These are phyloP conservation scores for Agonopterix alstromeriana DNA, from an alignment of 2,888 invertebrate species.

Conservation along the genomic window DNA sequence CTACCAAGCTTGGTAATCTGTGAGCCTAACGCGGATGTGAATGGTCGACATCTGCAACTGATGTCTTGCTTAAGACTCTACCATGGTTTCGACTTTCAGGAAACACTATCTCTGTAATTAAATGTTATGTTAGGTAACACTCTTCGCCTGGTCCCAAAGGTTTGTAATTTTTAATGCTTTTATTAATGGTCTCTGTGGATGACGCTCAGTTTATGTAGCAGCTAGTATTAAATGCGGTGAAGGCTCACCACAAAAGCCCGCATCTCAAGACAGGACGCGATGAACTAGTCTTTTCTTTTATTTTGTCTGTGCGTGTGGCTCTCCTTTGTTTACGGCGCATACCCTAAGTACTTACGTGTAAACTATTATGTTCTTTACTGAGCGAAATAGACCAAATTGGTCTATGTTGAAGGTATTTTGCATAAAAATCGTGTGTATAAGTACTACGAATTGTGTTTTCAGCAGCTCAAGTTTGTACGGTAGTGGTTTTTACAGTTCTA, in stretches of 20 bases:
- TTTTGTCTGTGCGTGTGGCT: slow-evolving; percentile 24
- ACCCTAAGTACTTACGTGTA: slow-evolving; percentile 3
- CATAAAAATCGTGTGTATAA: too few species aligned
- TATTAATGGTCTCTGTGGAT: too few species aligned
- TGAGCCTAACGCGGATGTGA: slow-evolving; percentile 30
- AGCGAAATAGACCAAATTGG: not conserved
- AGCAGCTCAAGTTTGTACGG: too few species aligned
- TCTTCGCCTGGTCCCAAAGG: too few species aligned
- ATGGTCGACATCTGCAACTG: slow-evolving; percentile 9
- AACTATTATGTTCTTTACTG: not conserved
- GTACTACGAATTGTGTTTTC: too few species aligned
- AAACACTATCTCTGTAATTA: too few species aligned
- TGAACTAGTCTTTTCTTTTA: slow-evolving; percentile 32
- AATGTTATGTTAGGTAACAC: too few species aligned
- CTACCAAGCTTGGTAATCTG: slow-evolving; percentile 32
- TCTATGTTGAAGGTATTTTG: not conserved
- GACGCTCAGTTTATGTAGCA: not conserved
- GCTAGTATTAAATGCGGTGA: slow-evolving; percentile 3
- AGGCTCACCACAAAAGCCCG: slow-evolving; percentile 37
- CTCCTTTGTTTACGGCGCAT: slow-evolving; percentile 22
- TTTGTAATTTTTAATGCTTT: too few species aligned
- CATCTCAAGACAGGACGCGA: slow-evolving; percentile 21
- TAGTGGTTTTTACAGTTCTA: too few species aligned
- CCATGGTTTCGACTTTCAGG: not conserved
- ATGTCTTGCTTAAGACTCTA: not conserved